Evolutionary conservation across 2,113 vertebrate species (phyloP).

Genomic region (Lepidothrix coronata): DNA sequence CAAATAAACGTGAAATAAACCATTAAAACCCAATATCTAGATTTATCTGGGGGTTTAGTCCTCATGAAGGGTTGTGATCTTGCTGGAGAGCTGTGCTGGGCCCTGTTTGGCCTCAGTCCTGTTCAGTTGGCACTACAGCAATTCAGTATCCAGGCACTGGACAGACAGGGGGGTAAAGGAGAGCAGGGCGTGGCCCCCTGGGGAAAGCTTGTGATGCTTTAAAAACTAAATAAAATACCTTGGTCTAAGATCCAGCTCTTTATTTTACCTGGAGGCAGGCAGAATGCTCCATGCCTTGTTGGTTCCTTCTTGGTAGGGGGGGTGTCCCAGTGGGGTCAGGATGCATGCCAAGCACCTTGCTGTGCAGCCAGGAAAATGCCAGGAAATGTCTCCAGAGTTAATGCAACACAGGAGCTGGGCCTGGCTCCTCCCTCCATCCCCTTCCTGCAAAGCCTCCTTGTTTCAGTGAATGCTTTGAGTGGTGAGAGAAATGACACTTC

Average conservation of each 20-base stretch:
- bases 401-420: neutral
- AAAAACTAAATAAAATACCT: neutral
- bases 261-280: neutral
- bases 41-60: conserved; percentile 6
- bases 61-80: neutral
- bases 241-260: neutral
- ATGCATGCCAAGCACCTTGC: neutral
- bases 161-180: neutral
- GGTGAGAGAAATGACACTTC: neutral
- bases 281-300: neutral
- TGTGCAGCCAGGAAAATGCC: neutral
- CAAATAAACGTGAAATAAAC: conserved; percentile 21
- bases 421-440: neutral
- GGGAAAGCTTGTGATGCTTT: neutral
- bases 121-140: neutral
- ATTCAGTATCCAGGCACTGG: neutral
- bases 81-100: neutral
- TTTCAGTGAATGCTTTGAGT: neutral
- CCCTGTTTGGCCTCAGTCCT: neutral
- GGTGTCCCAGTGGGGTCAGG: neutral
- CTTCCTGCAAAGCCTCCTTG: neutral
- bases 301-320: neutral
- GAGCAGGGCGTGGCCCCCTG: neutral
- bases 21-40: conserved; percentile 3
- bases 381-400: neutral